phyloP scores from a whole-genome alignment of 1,140 invertebrate genomes.

The Sogatella furcifera region DNA sequence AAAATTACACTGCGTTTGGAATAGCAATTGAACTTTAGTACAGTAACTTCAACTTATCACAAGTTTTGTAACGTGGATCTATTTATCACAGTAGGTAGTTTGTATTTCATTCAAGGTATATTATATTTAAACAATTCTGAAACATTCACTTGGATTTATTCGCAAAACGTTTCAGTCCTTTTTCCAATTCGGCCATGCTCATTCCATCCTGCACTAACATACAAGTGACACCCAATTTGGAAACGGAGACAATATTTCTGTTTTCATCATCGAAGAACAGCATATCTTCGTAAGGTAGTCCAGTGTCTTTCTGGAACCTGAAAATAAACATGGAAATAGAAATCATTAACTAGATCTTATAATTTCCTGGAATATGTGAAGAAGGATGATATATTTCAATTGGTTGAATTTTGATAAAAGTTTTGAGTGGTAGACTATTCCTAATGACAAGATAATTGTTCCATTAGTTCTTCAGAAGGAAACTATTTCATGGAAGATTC shows the following conservation, averaged over 20 bases:
- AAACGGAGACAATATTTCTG: constrained; percentile 47
- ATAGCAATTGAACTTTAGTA: too few species aligned
- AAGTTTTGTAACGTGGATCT: too few species aligned
- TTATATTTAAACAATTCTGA: too few species aligned
- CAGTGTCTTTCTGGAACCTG: constrained; percentile 44
- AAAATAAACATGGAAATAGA: constrained; percentile 24
- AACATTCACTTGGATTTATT: background rate
- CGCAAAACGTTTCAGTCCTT: constrained; percentile 36
- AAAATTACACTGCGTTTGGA: too few species aligned
- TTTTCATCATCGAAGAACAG: constrained; percentile 58
- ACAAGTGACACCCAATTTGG: constrained; percentile 41
- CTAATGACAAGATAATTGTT: too few species aligned
- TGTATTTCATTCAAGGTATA: too few species aligned
- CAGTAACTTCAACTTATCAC: too few species aligned
- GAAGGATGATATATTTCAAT: background rate
- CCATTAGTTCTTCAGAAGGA: too few species aligned
- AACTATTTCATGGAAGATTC: too few species aligned
- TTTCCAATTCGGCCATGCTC: constrained; percentile 34
- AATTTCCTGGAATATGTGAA: background rate
- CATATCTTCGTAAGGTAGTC: constrained; percentile 51
- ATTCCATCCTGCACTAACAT: constrained; percentile 44
- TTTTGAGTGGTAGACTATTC: too few species aligned
- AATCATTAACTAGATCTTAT: constrained; percentile 7
- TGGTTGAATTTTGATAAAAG: too few species aligned
- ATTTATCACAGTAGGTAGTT: too few species aligned